These are phyloP conservation scores for Catocala fraxini DNA, from an alignment of 2,888 invertebrate species.

Conservation along the genomic window DNA sequence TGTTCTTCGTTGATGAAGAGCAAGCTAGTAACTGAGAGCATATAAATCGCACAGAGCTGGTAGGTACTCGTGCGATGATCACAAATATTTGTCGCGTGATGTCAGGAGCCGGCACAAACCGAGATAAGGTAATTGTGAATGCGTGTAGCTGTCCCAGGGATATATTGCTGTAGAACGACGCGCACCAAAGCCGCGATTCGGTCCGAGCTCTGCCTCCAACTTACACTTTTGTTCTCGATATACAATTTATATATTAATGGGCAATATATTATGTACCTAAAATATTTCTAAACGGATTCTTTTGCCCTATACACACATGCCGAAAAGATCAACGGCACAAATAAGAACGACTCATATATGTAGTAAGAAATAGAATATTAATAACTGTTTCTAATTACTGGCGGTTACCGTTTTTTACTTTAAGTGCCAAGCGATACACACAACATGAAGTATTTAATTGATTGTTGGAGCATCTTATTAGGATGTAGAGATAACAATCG, in stretches of 20 bases:
- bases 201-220: not conserved
- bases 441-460: slow-evolving; percentile 37
- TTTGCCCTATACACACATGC: slow-evolving; percentile 39
- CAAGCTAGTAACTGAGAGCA: not conserved
- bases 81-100: slow-evolving; percentile 80
- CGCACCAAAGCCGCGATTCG: slow-evolving; percentile 1
- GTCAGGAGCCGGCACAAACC: slow-evolving; percentile 72
- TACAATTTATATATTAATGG: slow-evolving; percentile 3
- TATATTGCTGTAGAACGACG: slow-evolving; percentile 68
- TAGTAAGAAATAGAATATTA: slow-evolving; percentile 48
- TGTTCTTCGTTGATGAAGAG: too few relatives aligned
- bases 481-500: slow-evolving; percentile 53
- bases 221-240: slow-evolving; percentile 22
- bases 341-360: slow-evolving; percentile 40
- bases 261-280: slow-evolving; percentile 1
- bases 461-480: slow-evolving; percentile 35
- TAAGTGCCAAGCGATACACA: slow-evolving; percentile 29
- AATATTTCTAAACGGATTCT: slow-evolving; percentile 16
- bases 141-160: slow-evolving; percentile 79
- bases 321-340: slow-evolving; percentile 49
- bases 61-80: slow-evolving; percentile 52
- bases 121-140: slow-evolving; percentile 85
- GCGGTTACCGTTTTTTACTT: slow-evolving; percentile 41
- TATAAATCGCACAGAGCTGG: slow-evolving; percentile 6
- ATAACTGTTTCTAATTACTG: slow-evolving; percentile 50